Evolutionary conservation across 2,113 vertebrate species (phyloP).

Genomic region (Mus musculus): DNA sequence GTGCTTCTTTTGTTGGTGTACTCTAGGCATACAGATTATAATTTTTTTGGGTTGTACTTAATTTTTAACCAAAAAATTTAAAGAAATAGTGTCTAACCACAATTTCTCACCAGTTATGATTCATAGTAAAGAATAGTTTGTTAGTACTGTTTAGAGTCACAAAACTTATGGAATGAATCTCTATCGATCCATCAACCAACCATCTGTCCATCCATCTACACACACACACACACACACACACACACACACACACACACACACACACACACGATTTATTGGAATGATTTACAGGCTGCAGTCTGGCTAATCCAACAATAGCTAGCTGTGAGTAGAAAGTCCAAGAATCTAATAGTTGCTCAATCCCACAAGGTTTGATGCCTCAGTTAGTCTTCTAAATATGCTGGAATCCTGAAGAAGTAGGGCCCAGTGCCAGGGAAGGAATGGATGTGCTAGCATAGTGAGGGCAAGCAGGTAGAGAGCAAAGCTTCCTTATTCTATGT

Average conservation of each 20-base stretch:
- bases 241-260: neutral
- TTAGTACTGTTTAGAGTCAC: neutral
- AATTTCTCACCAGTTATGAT: neutral
- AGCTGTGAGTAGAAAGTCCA: neutral
- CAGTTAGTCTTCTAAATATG: neutral
- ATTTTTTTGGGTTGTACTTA: neutral
- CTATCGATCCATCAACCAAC: neutral
- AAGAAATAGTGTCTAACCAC: neutral
- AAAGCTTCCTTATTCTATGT: neutral
- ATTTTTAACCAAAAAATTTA: constrained; percentile 13
- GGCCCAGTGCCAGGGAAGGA: neutral
- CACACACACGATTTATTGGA: neutral
- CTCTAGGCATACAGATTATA: neutral
- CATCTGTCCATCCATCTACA: neutral
- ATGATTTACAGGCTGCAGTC: neutral
- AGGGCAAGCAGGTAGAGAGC: neutral
- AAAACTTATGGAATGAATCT: neutral
- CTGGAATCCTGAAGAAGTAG: neutral
- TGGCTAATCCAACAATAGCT: neutral
- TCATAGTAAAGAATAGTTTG: neutral
- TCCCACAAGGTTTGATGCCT: neutral
- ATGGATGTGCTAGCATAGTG: neutral
- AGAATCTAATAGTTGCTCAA: neutral
- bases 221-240: neutral
- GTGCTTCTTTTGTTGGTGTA: neutral